phyloP scores from a whole-genome alignment of 2,888 invertebrate species.

The Eupithecia exiguata region DNA sequence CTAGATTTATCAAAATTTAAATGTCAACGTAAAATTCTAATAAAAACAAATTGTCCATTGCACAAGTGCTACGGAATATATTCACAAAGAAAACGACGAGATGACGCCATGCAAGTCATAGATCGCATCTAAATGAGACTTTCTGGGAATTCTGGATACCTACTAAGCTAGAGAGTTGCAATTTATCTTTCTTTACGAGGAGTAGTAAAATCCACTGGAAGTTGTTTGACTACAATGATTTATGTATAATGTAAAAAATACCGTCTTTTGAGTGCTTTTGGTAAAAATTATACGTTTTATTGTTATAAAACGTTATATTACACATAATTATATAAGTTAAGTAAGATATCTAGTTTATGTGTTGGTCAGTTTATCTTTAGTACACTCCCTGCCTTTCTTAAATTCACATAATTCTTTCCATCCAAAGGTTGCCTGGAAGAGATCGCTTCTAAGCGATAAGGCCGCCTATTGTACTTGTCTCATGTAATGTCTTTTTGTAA shows the following conservation, averaged over 20 bases:
- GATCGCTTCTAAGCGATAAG: too few relatives aligned
- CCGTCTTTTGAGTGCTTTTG: not conserved
- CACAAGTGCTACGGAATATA: constrained; percentile 34
- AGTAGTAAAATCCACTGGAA: constrained; percentile 7
- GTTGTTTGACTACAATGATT: not conserved
- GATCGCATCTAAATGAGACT: constrained; percentile 62
- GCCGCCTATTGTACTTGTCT: too few relatives aligned
- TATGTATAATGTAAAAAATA: not conserved
- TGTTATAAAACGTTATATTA: too few relatives aligned
- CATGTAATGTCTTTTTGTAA: too few relatives aligned
- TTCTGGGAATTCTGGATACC: constrained; percentile 17
- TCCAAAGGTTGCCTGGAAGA: too few relatives aligned
- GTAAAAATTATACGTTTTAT: not conserved
- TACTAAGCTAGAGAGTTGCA: constrained; percentile 18
- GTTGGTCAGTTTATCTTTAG: too few relatives aligned
- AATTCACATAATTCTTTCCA: too few relatives aligned
- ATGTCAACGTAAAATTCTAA: constrained; percentile 33
- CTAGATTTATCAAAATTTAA: not conserved
- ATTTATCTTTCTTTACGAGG: constrained; percentile 18
- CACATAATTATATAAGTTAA: too few relatives aligned
- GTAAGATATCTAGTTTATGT: too few relatives aligned
- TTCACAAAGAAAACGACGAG: constrained; percentile 34
- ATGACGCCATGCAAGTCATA: constrained; percentile 40
- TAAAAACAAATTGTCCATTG: constrained; percentile 38
- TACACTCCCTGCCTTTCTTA: too few relatives aligned